Conservation (phyloP, 2,797 vertebrate genomes). For the Clamator glandarius region DNA sequence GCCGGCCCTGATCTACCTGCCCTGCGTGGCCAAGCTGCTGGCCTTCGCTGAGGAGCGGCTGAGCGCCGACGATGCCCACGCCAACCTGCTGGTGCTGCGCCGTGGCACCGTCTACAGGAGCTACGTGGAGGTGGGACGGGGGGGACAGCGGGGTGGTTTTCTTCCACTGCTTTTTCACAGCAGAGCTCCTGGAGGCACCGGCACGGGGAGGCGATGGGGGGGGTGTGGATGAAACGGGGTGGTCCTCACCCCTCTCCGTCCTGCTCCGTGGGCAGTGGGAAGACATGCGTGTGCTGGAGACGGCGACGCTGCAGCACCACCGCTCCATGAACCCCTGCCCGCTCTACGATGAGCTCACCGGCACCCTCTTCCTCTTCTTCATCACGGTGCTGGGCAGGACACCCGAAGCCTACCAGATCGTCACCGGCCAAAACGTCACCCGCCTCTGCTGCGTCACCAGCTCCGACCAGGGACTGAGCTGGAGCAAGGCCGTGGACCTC, state of each 20-base stretch:
- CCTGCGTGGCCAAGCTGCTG: conserved; percentile 82
- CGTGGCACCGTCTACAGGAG: conserved; percentile 84
- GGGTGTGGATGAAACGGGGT: neutral
- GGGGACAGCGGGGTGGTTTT: rapidly evolving
- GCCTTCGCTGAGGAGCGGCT: conserved; percentile 94
- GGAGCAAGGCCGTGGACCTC: conserved; percentile 87
- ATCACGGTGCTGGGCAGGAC: conserved; percentile 91
- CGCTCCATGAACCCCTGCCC: conserved; percentile 98
- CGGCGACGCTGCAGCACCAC: conserved; percentile 84
- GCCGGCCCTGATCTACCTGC: conserved; percentile 88
- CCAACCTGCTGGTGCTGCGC: conserved; percentile 91
- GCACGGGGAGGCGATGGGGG: rapidly evolving
- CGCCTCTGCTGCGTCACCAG: conserved; percentile 92
- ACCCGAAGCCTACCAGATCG: conserved; percentile 88
- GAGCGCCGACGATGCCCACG: conserved; percentile 87
- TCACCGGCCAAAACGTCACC: conserved; percentile 89
- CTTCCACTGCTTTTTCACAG: rapidly evolving
- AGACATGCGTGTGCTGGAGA: conserved; percentile 84
- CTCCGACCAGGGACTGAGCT: conserved; percentile 84
- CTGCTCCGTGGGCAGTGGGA: conserved; percentile 83
- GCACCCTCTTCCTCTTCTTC: conserved; percentile 94
- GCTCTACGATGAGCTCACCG: conserved; percentile 88
- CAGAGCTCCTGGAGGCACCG: neutral
- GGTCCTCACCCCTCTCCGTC: neutral
- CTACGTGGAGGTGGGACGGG: conserved; percentile 86